phyloP scores from a whole-genome alignment of 2,888 invertebrate species.

The Agonopterix arenella region DNA sequence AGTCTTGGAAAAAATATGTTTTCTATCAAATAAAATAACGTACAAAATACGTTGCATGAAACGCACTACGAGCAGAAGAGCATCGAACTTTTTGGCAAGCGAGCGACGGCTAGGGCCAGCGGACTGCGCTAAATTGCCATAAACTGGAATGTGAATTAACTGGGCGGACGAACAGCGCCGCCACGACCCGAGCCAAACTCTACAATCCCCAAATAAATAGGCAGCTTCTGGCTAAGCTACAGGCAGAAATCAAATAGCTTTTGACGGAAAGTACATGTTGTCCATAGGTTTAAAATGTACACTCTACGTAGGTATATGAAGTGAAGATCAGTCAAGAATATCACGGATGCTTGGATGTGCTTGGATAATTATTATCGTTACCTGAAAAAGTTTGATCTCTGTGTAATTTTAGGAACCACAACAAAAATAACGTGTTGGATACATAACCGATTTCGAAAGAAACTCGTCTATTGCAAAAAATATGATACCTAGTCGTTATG shows the following conservation, averaged over 20 bases:
- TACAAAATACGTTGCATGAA: background rate
- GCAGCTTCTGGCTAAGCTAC: conserved; percentile 8
- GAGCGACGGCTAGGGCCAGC: conserved; percentile 29
- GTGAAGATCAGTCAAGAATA: no score
- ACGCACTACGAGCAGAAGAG: conserved; percentile 7
- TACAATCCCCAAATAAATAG: conserved; percentile 26
- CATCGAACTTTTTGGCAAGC: conserved; percentile 49
- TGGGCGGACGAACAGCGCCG: conserved; percentile 34
- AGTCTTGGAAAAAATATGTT: no score
- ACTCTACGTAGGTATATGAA: no score
- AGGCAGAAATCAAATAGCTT: no score
- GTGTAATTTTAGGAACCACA: no score
- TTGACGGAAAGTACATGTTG: no score
- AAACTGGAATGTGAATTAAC: conserved; percentile 56
- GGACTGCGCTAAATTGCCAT: conserved; percentile 46
- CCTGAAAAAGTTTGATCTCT: no score
- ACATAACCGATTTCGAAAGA: conserved; percentile 1
- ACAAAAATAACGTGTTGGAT: background rate
- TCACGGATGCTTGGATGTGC: no score
- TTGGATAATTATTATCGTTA: no score
- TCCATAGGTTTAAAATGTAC: no score
- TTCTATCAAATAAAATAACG: no score
- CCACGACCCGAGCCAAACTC: conserved; percentile 40
- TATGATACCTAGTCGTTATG: conserved; percentile 32
- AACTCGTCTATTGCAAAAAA: background rate